Evolutionary conservation across 2,113 vertebrate genomes (phyloP).

Genomic region (Calcarius ornatus): DNA sequence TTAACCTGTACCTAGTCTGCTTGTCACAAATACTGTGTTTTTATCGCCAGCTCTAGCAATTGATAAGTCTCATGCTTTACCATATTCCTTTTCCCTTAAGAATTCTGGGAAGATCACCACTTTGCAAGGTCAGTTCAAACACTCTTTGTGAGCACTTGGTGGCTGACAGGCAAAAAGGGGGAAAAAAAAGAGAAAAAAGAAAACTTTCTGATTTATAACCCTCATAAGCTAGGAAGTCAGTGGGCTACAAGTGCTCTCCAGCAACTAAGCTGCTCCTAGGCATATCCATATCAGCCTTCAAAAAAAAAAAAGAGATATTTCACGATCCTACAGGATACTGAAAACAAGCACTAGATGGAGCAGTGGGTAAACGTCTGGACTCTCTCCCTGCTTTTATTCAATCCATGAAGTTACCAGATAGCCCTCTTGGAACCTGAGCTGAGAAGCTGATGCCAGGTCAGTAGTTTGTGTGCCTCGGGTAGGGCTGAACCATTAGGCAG

Average conservation of each 20-base stretch:
- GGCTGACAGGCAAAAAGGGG: neutral
- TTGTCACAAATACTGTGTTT: neutral
- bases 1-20: neutral
- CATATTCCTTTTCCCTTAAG: accelerated
- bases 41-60: neutral
- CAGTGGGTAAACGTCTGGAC: slow-evolving; percentile 27
- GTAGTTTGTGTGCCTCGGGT: neutral
- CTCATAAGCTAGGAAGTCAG: neutral
- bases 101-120: neutral
- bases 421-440: neutral
- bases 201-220: neutral
- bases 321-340: neutral
- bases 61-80: neutral
- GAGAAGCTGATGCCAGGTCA: neutral
- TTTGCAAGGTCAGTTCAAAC: neutral
- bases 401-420: neutral
- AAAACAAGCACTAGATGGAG: slow-evolving; percentile 64
- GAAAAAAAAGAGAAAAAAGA: neutral
- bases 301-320: neutral
- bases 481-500: neutral
- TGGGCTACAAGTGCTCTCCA: neutral
- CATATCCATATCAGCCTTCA: neutral
- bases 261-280: neutral
- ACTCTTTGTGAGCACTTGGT: neutral
- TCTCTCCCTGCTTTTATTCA: neutral